Base-by-base conservation (phyloP, 2,888 invertebrate genomes). In the Margaritifera margaritifera region DNA sequence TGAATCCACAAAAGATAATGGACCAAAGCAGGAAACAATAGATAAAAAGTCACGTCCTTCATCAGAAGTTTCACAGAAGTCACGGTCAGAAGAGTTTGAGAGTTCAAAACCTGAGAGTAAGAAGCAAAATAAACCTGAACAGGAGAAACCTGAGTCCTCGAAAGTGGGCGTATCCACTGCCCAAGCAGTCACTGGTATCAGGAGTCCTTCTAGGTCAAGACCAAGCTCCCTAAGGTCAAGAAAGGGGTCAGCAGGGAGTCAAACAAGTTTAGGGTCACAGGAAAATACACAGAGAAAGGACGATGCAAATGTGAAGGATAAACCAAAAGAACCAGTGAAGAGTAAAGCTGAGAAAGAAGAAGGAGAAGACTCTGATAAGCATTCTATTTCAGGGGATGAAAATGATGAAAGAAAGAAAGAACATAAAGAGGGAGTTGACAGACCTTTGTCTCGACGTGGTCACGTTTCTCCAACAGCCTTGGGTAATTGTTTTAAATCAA, bases 401-500 rank as follows among this genome's bases (percentile, higher is more conserved):
- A 66, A 54, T 52, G 54, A 53, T 20, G 51, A 53, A n/a, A 62
- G 52, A 27, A 57, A 60, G 42, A 59, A 42, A 18, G 55, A 54
- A 4, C 78, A 79, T 58, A 68, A 69, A 54, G 81, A 81, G 59
- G 81, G 81, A 5, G 63, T 50, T 20, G 80, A 80, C 62, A 62
- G 81, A 50, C 81, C 81, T 0, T 77, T 76, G 53, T 80, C 81
- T 54, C 69, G 81, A 27, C 71, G 78, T 6, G 81, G 81, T 24
- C 79, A 79, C 50, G 66, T 66, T 6, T 52, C 59, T n/a, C 50
- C 63, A 31, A 62, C 57, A 24, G 69, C 66, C 53, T 59, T 22
- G 64, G 72, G 69, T 68, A 54, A 50, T 54, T 64, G 24, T 24
- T 22, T 55, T 55, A 8, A 55, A 19, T 22, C 11, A n/a, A 55